Conservation (phyloP, 2,113 vertebrate genomes). For the Toxostoma redivivum region DNA sequence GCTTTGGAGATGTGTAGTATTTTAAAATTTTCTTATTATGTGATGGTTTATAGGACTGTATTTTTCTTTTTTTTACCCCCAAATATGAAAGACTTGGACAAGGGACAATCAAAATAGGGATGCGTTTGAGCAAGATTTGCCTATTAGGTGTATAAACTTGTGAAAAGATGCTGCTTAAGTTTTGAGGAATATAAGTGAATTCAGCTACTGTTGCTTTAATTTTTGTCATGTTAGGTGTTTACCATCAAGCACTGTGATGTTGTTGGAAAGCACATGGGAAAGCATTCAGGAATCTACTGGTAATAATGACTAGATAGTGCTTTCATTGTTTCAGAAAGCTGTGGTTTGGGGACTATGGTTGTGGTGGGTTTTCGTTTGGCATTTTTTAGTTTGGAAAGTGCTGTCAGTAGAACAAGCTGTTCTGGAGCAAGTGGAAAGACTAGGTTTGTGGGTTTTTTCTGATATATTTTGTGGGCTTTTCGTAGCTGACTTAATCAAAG, state of each 20-base stretch:
- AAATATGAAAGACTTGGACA: neutral
- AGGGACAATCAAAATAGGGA: neutral
- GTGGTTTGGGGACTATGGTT: neutral
- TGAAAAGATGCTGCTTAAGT: neutral
- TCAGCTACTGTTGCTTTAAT: neutral
- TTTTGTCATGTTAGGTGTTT: neutral
- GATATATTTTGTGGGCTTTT: neutral
- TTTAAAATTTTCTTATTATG: neutral
- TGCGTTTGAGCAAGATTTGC: neutral
- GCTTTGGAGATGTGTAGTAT: neutral
- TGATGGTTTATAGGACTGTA: neutral
- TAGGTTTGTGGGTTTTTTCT: neutral
- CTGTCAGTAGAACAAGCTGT: neutral
- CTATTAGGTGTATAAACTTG: neutral
- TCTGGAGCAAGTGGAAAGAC: neutral
- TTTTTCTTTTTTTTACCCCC: neutral
- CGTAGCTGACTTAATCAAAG: neutral
- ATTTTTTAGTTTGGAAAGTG: neutral
- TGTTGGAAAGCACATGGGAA: neutral
- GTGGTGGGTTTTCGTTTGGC: neutral
- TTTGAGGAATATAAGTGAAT: neutral
- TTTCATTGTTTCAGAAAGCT: neutral
- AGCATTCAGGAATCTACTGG: neutral
- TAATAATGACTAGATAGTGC: neutral
- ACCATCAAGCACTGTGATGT: neutral